Percentiles rank a stretch among this genome's conserved stretches.
Evolutionary conservation across 2,113 vertebrate genomes (phyloP).

Genomic region (Hyperopisus bebe): DNA sequence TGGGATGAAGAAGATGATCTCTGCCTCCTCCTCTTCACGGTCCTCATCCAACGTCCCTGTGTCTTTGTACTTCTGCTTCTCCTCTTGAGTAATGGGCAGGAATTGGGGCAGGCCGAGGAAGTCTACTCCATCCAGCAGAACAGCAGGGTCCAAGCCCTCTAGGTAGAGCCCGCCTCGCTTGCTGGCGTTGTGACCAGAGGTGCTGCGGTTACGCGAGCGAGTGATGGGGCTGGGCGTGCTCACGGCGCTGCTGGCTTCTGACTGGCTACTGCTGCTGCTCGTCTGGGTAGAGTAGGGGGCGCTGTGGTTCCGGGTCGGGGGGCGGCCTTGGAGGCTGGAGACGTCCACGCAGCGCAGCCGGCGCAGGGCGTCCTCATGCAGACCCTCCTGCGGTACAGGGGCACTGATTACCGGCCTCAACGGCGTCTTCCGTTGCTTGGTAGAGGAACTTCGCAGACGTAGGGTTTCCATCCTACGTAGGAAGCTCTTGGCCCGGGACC

Average conservation of each 20-base stretch:
- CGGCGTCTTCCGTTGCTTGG: slow-evolving; percentile 67
- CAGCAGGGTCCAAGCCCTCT: slow-evolving; percentile 79
- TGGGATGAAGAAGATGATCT: slow-evolving; percentile 83
- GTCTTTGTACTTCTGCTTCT: slow-evolving; percentile 63
- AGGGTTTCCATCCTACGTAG: slow-evolving; percentile 96
- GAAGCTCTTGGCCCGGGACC: slow-evolving; percentile 85
- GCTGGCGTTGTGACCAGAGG: slow-evolving; percentile 54
- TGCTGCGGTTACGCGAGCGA: slow-evolving; percentile 83
- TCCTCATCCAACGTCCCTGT: slow-evolving; percentile 30
- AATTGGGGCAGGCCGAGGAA: slow-evolving; percentile 67
- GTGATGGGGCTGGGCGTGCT: slow-evolving; percentile 73
- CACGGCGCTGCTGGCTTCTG: slow-evolving; percentile 64
- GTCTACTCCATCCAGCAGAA: neutral
- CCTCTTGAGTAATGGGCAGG: neutral
- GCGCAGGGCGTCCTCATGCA: slow-evolving; percentile 83
- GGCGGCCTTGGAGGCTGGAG: slow-evolving; percentile 73
- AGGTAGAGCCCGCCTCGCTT: slow-evolving; percentile 96
- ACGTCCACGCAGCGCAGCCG: slow-evolving; percentile 92
- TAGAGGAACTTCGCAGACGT: slow-evolving; percentile 73
- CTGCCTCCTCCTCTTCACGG: slow-evolving; percentile 44
- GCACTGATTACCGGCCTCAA: slow-evolving; percentile 82
- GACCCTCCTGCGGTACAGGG: slow-evolving; percentile 81
- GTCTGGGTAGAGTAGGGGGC: slow-evolving; percentile 87
- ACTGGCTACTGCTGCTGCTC: slow-evolving; percentile 82
- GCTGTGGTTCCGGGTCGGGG: slow-evolving; percentile 65